A percentile compares a stretch with the other conserved stretches of the same genome.
These are phyloP conservation scores for Pristionchus japonicus DNA, from an alignment of 2,888 invertebrate species.

Conservation along the genomic window DNA sequence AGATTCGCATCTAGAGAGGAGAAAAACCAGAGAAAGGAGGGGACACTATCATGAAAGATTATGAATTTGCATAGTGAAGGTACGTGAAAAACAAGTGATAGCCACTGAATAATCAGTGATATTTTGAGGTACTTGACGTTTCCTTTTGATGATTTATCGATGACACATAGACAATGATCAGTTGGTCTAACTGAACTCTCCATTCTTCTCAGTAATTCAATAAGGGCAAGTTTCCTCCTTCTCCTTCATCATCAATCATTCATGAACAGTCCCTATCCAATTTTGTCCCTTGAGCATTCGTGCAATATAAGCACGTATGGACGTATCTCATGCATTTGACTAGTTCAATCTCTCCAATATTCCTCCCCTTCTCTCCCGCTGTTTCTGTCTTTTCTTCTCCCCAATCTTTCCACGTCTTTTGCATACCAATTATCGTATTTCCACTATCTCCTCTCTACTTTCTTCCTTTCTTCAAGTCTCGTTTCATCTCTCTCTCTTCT, in stretches of 20 bases:
- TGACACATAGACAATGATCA: not conserved
- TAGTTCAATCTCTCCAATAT: not conserved
- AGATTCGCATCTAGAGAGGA: not conserved
- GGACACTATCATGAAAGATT: not conserved
- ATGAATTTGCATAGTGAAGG: not conserved
- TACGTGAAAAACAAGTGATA: not conserved
- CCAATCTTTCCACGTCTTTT: conserved; percentile 22
- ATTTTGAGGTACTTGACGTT: not conserved
- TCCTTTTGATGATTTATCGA: not conserved
- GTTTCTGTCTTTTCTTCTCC: not conserved
- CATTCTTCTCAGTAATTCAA: not conserved
- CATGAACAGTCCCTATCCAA: not conserved
- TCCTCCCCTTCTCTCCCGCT: not conserved
- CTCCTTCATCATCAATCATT: not conserved
- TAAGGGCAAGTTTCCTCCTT: not conserved
- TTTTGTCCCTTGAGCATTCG: not conserved
- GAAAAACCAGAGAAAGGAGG: not conserved
- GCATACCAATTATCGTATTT: conserved; percentile 27
- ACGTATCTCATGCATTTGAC: not conserved
- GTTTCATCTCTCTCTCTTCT: not conserved
- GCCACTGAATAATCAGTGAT: conserved; percentile 1
- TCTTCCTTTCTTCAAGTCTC: not conserved
- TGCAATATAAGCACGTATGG: not conserved
- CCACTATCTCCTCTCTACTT: not conserved
- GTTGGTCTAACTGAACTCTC: not conserved